Evolutionary conservation across 2,113 vertebrate genomes (phyloP), one percentile per base, ranked within the genome.

Genomic region (Isurus oxyrinchus): DNA sequence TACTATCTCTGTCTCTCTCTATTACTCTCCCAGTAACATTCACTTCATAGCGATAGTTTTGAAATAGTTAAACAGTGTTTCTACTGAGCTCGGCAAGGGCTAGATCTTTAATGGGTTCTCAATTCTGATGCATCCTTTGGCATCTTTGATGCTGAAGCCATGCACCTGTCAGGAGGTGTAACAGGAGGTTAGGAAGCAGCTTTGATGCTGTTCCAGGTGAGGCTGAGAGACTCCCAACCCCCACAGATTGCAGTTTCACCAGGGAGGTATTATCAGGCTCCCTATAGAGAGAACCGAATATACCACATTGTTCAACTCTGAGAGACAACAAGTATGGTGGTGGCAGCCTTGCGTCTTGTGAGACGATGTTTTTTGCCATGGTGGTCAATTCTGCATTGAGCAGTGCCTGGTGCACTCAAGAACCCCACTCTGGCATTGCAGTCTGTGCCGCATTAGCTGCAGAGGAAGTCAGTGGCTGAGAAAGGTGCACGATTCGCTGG

Each of bases 131-230:
- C 66, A 31, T 53, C 44, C 7, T 49, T 57, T 27, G 66, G 44
- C 10, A 10, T 57, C 10, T 95, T 95, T 95, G 94, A 95, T 53
- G 40, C 94, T 72, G 63, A 49, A 95, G 23, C 23, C 25, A n/a
- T 69, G 66, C 66, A 72, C 94, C 94, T 72, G 67, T 69, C 40
- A 25, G 61, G 94, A 72, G 44, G 53, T 55, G 94, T 72, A 95
- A 95, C 63, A 95, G 66, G 21, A 69, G 66, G 94, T 57, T 90
- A 72, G 23, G 66, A 69, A 69, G 40, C 94, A 31, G 40, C 94
- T 72, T 95, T 95, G 94, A 95, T 95, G 40, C 25, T 8, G 23
- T 95, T 95, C 94, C 94, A 95, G 16, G 66, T 23, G 72, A 27
- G 49, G 61, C 63, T 69, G 94, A 67, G 66, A 95, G 94, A 95